Percentiles rank a stretch among this genome's conserved stretches.
Conservation (phyloP, 2,888 invertebrate genomes). For the Leucophenga montana region DNA sequence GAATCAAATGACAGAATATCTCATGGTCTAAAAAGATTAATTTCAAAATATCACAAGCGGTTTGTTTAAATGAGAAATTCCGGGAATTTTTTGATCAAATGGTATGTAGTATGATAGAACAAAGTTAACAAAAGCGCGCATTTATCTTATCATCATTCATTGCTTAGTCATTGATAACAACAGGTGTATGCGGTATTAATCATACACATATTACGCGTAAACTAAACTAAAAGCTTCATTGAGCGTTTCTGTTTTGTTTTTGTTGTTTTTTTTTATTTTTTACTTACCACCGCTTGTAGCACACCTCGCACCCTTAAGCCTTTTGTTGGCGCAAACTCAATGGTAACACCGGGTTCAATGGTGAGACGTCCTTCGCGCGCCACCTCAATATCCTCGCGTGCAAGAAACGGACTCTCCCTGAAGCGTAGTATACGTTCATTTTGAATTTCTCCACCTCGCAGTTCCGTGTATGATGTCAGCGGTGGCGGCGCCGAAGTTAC, state of each 20-base stretch:
- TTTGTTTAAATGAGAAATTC: no score
- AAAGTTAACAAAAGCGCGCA: constrained; percentile 48
- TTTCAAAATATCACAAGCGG: no score
- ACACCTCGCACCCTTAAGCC: constrained; percentile 95
- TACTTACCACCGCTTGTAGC: constrained; percentile 89
- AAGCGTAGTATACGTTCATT: constrained; percentile 68
- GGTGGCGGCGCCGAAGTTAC: constrained; percentile 51
- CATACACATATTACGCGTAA: not conserved
- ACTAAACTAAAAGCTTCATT: constrained; percentile 13
- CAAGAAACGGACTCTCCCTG: constrained; percentile 82
- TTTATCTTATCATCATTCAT: constrained; percentile 58
- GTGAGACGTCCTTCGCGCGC: constrained; percentile 85
- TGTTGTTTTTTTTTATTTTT: constrained; percentile 20
- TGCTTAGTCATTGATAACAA: constrained; percentile 48
- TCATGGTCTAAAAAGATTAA: no score
- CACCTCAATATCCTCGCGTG: constrained; percentile 86
- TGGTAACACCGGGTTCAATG: constrained; percentile 91
- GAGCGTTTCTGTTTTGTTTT: no score
- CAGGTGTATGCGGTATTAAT: constrained; percentile 47
- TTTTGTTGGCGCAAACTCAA: constrained; percentile 92
- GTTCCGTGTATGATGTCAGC: constrained; percentile 65
- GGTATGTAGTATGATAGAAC: no score
- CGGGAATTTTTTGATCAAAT: no score
- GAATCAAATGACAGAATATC: no score
- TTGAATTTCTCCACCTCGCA: constrained; percentile 69